Evolutionary conservation across 2,113 vertebrate species (phyloP), one percentile per base, ranked within the genome.

Genomic region (Microcebus griseorufus): DNA sequence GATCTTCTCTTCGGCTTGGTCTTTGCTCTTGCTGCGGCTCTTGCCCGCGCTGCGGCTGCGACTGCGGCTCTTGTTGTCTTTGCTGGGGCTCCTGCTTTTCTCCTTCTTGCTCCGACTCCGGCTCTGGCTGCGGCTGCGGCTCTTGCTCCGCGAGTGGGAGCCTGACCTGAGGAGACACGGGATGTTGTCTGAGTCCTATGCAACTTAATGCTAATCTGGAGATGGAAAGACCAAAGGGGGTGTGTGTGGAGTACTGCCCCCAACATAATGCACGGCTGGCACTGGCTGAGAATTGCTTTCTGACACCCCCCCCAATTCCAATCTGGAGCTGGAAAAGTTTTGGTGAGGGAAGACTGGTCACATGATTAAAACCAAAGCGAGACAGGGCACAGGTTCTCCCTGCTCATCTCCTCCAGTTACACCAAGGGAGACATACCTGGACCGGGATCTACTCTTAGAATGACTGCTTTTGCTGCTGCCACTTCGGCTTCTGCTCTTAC

Each of bases 401-500:
- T 25, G 27, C 27, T 6, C 23, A 22, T 51, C 42, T 29, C 45
- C 60, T 48, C 8, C 14, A 18, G 0, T 6, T 14, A 20, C 0
- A 42, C 53, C 92, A 48, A 75, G n/a, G 39, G 18, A 73, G 62
- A 76, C 98, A 98, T 97, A 99, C 99, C 99, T 99, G 98, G 99
- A 99, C 96, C 98, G 99, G 58, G 99, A 99, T 62, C 98, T 98
- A 7, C 98, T 99, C 98, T 99, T 99, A 70, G 99, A 99, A 88
- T 98, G 99, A 84, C 99, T 99, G 88, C 99, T 99, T 62, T 99
- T 99, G 98, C 99, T 99, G 97, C 99, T 99, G 85, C 99, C 99
- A 58, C 99, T 99, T 95, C 98, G 99, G 98, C 99, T 99, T 97
- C 99, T 99, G 98, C 99, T 99, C 98, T 99, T 99, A 27, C 99